phyloP scores from a whole-genome alignment of 2,888 invertebrate genomes.

The Galeopsomyia nigrocyanea region DNA sequence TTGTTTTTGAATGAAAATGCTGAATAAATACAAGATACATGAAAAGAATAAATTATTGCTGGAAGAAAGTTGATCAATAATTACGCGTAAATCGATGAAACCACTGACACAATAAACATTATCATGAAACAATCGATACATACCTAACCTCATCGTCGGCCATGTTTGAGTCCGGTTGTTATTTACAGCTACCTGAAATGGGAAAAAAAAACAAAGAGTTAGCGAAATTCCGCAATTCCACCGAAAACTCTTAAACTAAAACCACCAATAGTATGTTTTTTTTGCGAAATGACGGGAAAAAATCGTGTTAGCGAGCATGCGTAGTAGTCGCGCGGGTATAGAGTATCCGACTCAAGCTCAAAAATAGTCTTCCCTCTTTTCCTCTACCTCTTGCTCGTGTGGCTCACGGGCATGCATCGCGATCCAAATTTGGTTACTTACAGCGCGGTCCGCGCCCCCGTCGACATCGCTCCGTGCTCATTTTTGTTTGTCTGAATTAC shows the following conservation, averaged over 20 bases:
- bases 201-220: neutral
- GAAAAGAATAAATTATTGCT: neutral
- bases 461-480: neutral
- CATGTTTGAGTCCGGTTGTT: constrained; percentile 77
- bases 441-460: constrained; percentile 64
- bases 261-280: too few relatives aligned
- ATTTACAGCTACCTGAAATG: constrained; percentile 74
- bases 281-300: too few relatives aligned
- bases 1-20: neutral
- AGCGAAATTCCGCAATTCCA: neutral
- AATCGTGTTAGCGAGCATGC: too few relatives aligned
- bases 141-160: constrained; percentile 97
- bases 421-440: constrained; percentile 74
- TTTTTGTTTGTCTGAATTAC: neutral
- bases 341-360: constrained; percentile 63
- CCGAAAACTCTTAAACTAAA: too few relatives aligned
- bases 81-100: neutral
- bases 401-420: constrained; percentile 65
- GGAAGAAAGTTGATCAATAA: neutral
- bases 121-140: constrained; percentile 65
- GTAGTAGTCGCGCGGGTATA: constrained; percentile 53
- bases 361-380: constrained; percentile 67
- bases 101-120: neutral
- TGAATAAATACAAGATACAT: too few relatives aligned
- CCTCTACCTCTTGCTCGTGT: constrained; percentile 51